phyloP scores from a whole-genome alignment of 1,140 invertebrate species.

The Paraescarpia echinospica region DNA sequence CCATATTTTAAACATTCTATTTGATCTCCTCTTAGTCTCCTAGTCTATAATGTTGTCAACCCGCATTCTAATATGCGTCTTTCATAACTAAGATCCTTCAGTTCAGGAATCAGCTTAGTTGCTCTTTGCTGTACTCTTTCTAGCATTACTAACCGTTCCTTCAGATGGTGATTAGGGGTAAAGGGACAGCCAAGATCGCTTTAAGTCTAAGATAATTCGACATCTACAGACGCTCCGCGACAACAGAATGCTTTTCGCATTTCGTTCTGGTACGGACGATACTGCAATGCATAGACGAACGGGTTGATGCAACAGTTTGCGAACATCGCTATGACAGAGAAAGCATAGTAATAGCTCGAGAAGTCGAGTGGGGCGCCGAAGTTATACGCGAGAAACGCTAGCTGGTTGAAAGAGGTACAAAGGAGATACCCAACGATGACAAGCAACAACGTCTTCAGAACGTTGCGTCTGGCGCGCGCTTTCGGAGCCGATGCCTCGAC shows the following conservation, averaged over 20 bases:
- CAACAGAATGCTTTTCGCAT: slow-evolving; percentile 13
- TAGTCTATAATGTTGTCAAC: too few relatives aligned
- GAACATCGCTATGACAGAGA: slow-evolving; percentile 29
- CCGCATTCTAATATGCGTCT: too few relatives aligned
- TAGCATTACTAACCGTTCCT: too few relatives aligned
- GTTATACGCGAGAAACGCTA: slow-evolving; percentile 26
- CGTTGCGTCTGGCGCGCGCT: slow-evolving; percentile 22
- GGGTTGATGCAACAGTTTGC: slow-evolving; percentile 32
- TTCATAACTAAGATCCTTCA: too few relatives aligned
- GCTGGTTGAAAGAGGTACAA: slow-evolving; percentile 25
- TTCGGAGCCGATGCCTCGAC: not conserved
- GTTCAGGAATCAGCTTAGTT: too few relatives aligned
- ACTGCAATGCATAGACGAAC: slow-evolving; percentile 25
- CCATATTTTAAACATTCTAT: too few relatives aligned
- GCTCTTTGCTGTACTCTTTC: too few relatives aligned
- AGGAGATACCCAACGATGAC: slow-evolving; percentile 18
- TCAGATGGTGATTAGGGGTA: too few relatives aligned
- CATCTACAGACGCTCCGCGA: not conserved
- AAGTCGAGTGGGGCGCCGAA: slow-evolving; percentile 17
- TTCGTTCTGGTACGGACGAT: slow-evolving; percentile 24
- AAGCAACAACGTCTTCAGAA: slow-evolving; percentile 25
- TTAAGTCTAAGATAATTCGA: not conserved
- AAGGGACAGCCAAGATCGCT: not conserved
- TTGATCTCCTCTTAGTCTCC: too few relatives aligned
- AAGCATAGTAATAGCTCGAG: slow-evolving; percentile 21